Evolutionary conservation across 2,113 vertebrate genomes (phyloP), one percentile per base, ranked within the genome.

Genomic region (Perca schrenkii): DNA sequence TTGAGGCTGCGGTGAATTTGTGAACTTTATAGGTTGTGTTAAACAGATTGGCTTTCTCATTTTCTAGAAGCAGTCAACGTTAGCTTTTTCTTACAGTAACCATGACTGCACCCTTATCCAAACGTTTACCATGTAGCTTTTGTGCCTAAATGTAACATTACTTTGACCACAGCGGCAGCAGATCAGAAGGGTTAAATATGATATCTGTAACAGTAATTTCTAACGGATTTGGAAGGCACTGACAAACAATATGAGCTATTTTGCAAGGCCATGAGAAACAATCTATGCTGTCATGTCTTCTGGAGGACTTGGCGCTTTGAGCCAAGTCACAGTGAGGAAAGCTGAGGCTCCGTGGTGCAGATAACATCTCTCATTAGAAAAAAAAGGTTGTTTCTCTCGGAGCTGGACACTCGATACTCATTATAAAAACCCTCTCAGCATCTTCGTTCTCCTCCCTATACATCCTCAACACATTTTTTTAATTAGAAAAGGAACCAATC

Each of bases 401-500:
- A 68, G 25, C 50, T 74, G 56, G 73, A 77, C 52, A 54, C 63
- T 65, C 15, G 0, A n/a, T 10, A 22, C 52, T 77, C 36, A 75
- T 82, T 61, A 77, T 13, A 71, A 50, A 73, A 69, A n/a, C 8
- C 4, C 69, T 62, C 34, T 60, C 3, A 25, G 47, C 69, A 49
- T 82, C 65, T 74, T 62, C 49, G 57, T 31, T 47, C 11, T 54
- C 36, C 69, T 78, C 34, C 43, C 12, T 22, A 40, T 65, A 56
- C 57, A 74, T 67, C 46, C 31, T 71, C 54, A 43, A 74, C 36
- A 17, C 57, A 54, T 65, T 73, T 71, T 67, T 40, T 40, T 34
- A 56, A 78, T 78, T 50, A 49, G 50, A 77, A 80, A 82, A 68
- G 49, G 76, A 74, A 66, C 50, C 50, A 67, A 83, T 81, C 73